These are phyloP conservation scores for Xylota segnis DNA, from an alignment of 2,888 invertebrate species.

Conservation along the genomic window DNA sequence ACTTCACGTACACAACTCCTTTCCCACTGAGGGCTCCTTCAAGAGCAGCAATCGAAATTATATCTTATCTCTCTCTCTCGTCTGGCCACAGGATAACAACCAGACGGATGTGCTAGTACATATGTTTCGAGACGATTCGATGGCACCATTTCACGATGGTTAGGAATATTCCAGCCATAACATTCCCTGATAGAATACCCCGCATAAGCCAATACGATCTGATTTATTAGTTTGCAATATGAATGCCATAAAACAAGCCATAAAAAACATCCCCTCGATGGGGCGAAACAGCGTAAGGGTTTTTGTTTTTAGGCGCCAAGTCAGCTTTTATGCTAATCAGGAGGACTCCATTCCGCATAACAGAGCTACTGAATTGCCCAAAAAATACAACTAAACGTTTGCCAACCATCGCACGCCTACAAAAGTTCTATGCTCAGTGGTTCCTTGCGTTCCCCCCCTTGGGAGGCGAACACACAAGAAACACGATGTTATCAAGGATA, in stretches of 20 bases:
- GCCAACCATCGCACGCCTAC: slow-evolving; percentile 2
- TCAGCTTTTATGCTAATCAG: slow-evolving; percentile 73
- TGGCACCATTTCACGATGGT: slow-evolving; percentile 27
- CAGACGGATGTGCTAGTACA: slow-evolving; percentile 21
- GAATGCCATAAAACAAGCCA: slow-evolving; percentile 53
- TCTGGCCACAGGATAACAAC: slow-evolving; percentile 44
- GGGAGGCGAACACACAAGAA: slow-evolving; percentile 23
- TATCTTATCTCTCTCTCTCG: slow-evolving; percentile 45
- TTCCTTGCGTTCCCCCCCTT: not conserved
- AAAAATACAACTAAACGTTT: slow-evolving; percentile 11
- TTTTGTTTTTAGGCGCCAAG: slow-evolving; percentile 60
- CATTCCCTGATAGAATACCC: slow-evolving; percentile 16
- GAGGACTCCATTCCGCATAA: slow-evolving; percentile 8
- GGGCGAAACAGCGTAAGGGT: slow-evolving; percentile 41
- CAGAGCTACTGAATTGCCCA: slow-evolving; percentile 17
- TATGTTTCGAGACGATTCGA: slow-evolving; percentile 20
- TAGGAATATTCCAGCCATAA: slow-evolving; percentile 9
- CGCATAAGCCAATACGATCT: slow-evolving; percentile 43
- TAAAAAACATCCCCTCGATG: slow-evolving; percentile 35
- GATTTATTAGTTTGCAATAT: slow-evolving; percentile 68
- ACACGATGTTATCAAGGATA: slow-evolving; percentile 63
- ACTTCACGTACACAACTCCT: slow-evolving; percentile 15
- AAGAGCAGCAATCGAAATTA: slow-evolving; percentile 24
- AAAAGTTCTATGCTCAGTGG: not conserved
- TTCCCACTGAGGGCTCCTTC: not conserved